Conservation (phyloP, 1,140 invertebrate species). For the Ceratina australensis region DNA sequence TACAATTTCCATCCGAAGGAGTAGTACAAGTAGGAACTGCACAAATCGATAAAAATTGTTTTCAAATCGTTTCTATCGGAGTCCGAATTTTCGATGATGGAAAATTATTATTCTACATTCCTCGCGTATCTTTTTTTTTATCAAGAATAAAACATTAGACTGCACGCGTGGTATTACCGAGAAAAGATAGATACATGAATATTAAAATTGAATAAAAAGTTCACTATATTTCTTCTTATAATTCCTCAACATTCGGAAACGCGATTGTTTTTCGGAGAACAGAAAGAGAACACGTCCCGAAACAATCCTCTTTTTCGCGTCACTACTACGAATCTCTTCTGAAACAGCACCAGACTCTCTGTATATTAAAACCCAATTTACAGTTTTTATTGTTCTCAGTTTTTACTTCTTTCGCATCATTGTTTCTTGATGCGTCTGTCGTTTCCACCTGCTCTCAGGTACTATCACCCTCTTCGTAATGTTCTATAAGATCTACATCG, state of each 20-base stretch:
- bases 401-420: slow-evolving; percentile 60
- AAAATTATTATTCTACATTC: not conserved
- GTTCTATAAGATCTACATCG: slow-evolving; percentile 73
- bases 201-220: not conserved
- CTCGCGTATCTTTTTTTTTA: not conserved
- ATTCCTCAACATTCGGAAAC: not conserved
- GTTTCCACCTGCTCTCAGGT: slow-evolving; percentile 73
- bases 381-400: slow-evolving; percentile 65
- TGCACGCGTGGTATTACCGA: too few species aligned
- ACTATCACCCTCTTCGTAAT: slow-evolving; percentile 63
- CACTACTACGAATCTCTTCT: slow-evolving; percentile 75
- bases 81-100: not conserved
- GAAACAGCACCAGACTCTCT: slow-evolving; percentile 79
- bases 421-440: slow-evolving; percentile 56
- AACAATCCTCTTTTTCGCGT: not conserved
- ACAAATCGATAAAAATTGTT: slow-evolving; percentile 5
- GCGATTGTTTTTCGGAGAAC: not conserved
- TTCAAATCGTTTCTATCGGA: too few species aligned
- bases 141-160: not conserved
- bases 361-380: slow-evolving; percentile 75
- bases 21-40: slow-evolving; percentile 21
- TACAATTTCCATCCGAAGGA: slow-evolving; percentile 21
- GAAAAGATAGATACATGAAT: not conserved
- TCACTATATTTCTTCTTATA: too few species aligned
- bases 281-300: not conserved